Evolutionary conservation across 2,888 invertebrate genomes (phyloP).

Genomic region (Charanyca ferruginea): DNA sequence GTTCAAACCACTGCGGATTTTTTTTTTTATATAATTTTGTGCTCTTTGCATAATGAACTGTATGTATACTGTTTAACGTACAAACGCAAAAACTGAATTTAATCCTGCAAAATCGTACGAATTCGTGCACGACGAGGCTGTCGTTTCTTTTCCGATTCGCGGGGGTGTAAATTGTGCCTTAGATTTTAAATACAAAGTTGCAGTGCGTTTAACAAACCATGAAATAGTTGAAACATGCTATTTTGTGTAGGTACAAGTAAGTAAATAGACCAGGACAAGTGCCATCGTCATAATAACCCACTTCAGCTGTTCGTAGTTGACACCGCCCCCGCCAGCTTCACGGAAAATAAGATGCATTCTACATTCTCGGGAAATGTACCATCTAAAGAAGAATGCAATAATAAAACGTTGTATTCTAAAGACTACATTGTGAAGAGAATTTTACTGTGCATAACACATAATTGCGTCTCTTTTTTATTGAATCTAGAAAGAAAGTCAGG

Average conservation of each 20-base stretch:
- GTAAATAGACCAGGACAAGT: constrained; percentile 27
- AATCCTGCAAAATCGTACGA: too few species aligned
- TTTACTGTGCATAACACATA: constrained; percentile 31
- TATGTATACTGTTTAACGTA: too few species aligned
- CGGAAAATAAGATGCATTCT: constrained; percentile 24
- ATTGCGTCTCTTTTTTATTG: constrained; percentile 36
- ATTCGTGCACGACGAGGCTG: too few species aligned
- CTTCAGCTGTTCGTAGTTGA: constrained; percentile 27
- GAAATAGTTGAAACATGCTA: constrained; percentile 17
- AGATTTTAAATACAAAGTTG: too few species aligned
- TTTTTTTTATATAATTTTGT: too few species aligned
- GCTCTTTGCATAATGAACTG: too few species aligned
- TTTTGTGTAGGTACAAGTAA: background rate
- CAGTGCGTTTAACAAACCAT: background rate
- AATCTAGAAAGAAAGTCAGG: background rate
- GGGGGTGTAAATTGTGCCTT: too few species aligned
- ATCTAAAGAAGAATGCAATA: constrained; percentile 21
- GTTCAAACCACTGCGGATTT: too few species aligned
- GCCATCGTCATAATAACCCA: constrained; percentile 31
- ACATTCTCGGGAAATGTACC: background rate
- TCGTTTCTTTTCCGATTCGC: too few species aligned
- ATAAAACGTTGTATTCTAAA: constrained; percentile 19
- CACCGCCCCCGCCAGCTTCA: constrained; percentile 16
- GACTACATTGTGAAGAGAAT: constrained; percentile 18
- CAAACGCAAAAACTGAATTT: too few species aligned